Conservation (phyloP, 2,113 vertebrate genomes). For the Microtus richardsoni region DNA sequence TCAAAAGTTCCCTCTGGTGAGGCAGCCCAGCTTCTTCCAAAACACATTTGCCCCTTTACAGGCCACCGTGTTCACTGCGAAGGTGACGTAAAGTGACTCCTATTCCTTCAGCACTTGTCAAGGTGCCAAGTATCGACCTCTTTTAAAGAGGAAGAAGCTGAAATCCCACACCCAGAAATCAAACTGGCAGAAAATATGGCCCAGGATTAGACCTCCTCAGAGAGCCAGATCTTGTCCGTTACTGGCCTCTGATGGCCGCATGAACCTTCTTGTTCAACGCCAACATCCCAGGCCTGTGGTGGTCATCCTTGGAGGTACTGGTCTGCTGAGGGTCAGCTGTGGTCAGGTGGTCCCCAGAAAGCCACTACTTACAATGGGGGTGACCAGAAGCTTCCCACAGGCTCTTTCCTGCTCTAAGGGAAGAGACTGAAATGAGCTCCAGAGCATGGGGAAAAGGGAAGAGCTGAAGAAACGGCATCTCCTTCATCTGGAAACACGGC, state of each 20-base stretch:
- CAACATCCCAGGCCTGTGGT: neutral
- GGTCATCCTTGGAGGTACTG: neutral
- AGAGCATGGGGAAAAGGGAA: neutral
- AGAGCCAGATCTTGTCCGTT: neutral
- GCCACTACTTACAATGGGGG: neutral
- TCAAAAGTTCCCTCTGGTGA: neutral
- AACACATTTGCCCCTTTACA: neutral
- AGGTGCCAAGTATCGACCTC: neutral
- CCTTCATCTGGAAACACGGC: neutral
- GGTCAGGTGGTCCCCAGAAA: neutral
- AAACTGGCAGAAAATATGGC: neutral
- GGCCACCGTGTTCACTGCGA: neutral
- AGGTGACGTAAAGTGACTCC: neutral
- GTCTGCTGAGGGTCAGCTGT: neutral
- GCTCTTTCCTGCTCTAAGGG: neutral
- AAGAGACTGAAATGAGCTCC: neutral
- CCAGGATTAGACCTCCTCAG: neutral
- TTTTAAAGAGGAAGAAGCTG: neutral
- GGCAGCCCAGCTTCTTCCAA: neutral
- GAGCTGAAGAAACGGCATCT: neutral
- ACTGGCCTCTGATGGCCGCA: neutral
- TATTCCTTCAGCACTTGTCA: neutral
- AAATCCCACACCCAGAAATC: neutral
- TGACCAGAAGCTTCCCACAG: neutral
- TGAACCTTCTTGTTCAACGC: neutral